Percentiles rank a stretch among this genome's conserved stretches.
Conservation (phyloP, 1,140 invertebrate genomes). For the Cecropterus lyciades region DNA sequence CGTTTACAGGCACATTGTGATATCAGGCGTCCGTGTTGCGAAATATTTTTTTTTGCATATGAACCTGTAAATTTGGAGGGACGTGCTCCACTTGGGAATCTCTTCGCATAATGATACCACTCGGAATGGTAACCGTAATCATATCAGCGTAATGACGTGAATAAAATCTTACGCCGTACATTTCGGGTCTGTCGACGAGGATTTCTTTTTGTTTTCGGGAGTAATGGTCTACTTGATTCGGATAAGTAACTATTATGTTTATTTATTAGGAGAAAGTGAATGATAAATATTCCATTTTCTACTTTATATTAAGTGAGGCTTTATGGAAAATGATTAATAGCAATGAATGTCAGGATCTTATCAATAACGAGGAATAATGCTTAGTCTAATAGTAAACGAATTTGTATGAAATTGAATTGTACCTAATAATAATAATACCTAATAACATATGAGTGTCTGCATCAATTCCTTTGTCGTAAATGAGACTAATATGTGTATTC, state of each 20-base stretch:
- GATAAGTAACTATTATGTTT: not conserved
- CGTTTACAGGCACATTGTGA: constrained; percentile 53
- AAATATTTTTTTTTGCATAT: constrained; percentile 43
- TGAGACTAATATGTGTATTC: too few relatives aligned
- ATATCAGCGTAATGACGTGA: constrained; percentile 35
- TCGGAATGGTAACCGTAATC: constrained; percentile 31
- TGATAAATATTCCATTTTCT: too few relatives aligned
- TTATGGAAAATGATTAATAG: too few relatives aligned
- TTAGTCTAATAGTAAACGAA: too few relatives aligned
- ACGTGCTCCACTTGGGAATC: constrained; percentile 15
- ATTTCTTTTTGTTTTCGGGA: constrained; percentile 9
- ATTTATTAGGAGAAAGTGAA: not conserved
- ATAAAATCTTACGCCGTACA: constrained; percentile 28
- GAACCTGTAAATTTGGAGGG: constrained; percentile 32
- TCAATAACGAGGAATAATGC: too few relatives aligned
- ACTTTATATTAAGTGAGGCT: too few relatives aligned
- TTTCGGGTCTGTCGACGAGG: not conserved
- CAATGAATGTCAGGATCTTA: too few relatives aligned
- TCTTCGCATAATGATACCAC: constrained; percentile 24
- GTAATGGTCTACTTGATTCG: not conserved
- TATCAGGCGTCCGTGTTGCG: constrained; percentile 41
- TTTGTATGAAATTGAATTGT: too few relatives aligned
- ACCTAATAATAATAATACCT: too few relatives aligned
- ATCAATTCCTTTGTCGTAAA: too few relatives aligned
- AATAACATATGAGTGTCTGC: too few relatives aligned